Evolutionary conservation across 2,113 vertebrate species (phyloP), one percentile per base, ranked within the genome.

Genomic region (Takifugu bimaculatus): DNA sequence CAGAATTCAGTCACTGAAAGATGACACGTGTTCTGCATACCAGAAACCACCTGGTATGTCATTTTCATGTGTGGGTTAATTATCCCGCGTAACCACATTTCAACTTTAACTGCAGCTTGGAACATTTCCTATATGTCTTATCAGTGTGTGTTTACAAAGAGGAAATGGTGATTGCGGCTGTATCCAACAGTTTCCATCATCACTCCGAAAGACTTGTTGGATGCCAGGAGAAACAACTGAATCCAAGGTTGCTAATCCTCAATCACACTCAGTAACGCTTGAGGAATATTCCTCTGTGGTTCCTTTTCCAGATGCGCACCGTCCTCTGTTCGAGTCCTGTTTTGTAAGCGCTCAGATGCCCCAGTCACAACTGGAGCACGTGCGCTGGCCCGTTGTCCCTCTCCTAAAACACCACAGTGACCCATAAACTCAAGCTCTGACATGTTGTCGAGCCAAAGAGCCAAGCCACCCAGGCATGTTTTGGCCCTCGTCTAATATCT

Each of bases 351-450:
- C 47, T 62, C 52, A 29, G 39, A 65, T 60, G 65, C 47, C 29
- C n/a, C 48, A 20, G 77, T 50, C 25, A 42, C 66, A 58, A 75
- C 78, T 50, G 54, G 35, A 53, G 55, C 50, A 29, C 48, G 74
- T 55, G 55, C n/a, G 49, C 13, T 64, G 51, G 52, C 32, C 44
- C 55, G 64, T 79, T 56, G 74, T 74, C 67, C 67, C 72, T 77
- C 50, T 65, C 27, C 52, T 48, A 48, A 72, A 73, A 68, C 68
- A 67, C 77, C 5, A 43, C 76, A n/a, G 76, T 65, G 70, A 2
- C 80, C 80, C 54, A 74, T 3, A 11, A 6, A 39, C 35, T 80
- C 87, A 75, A 74, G 87, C 82, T 80, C 52, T 26, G 67, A 85
- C 84, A 83, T 70, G 87, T 77, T 49, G 26, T 48, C 28, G 29